phyloP scores from a whole-genome alignment of 2,113 vertebrate genomes.

The Polypterus senegalus region DNA sequence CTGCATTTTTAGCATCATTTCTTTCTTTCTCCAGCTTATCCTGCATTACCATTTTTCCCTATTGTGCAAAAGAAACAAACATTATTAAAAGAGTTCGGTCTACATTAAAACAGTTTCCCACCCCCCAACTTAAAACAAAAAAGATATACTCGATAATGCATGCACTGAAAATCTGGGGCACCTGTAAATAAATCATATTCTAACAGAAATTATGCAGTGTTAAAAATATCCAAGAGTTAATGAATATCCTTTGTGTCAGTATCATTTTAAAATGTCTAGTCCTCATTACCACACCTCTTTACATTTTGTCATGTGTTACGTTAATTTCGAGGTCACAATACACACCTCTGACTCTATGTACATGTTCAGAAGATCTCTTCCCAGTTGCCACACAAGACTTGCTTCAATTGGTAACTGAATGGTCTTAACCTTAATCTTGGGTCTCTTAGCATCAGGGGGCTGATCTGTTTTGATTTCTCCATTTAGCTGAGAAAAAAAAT shows the following conservation, averaged over 20 bases:
- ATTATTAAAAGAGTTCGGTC: too few relatives aligned
- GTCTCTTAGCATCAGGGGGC: constrained; percentile 64
- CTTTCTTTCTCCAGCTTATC: constrained; percentile 62
- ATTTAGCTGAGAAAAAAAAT: constrained; percentile 41
- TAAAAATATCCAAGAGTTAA: too few relatives aligned
- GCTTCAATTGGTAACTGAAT: constrained; percentile 56
- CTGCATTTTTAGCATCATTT: constrained; percentile 63
- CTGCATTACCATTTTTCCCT: constrained; percentile 68
- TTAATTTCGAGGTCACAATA: neutral
- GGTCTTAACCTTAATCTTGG: constrained; percentile 64
- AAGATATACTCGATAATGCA: too few relatives aligned
- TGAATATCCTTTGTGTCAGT: too few relatives aligned
- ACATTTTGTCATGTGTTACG: too few relatives aligned
- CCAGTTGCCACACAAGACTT: constrained; percentile 58
- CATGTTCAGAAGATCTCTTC: constrained; percentile 55
- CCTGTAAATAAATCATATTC: too few relatives aligned
- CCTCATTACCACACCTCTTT: too few relatives aligned
- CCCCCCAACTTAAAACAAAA: too few relatives aligned
- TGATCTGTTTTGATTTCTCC: constrained; percentile 55
- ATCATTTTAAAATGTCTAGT: too few relatives aligned
- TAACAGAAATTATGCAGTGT: too few relatives aligned
- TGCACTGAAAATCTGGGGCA: too few relatives aligned
- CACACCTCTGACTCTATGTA: constrained; percentile 61
- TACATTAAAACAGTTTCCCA: too few relatives aligned
- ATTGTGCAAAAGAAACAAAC: constrained; percentile 7